Percentiles rank a stretch among this genome's conserved stretches.
Evolutionary conservation across 2,888 invertebrate species (phyloP).

Genomic region (Isotomurus palustris): DNA sequence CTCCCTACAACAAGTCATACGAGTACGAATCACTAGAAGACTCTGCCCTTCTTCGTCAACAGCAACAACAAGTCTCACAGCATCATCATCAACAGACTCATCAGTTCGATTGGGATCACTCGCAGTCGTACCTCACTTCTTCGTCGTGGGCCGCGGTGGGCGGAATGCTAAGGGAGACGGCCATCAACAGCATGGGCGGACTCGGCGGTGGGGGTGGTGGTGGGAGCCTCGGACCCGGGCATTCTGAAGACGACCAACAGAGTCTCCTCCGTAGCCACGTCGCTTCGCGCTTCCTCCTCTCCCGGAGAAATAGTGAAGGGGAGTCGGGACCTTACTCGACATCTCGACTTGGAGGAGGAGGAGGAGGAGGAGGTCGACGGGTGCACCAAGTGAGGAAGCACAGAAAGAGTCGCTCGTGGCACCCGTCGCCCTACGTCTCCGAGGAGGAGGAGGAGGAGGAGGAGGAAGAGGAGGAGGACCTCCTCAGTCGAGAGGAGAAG

Average conservation of each 20-base stretch:
- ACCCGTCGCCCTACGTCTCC: constrained; percentile 54
- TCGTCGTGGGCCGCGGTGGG: constrained; percentile 50
- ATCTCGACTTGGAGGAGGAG: constrained; percentile 24
- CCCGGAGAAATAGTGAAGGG: constrained; percentile 44
- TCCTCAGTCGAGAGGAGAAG: constrained; percentile 56
- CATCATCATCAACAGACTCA: constrained; percentile 17
- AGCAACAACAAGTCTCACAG: constrained; percentile 21
- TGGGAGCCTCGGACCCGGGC: no score
- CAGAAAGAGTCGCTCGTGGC: constrained; percentile 54
- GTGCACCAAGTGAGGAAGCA: constrained; percentile 47
- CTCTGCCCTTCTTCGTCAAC: constrained; percentile 41
- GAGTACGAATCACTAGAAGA: constrained; percentile 53
- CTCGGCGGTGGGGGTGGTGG: no score
- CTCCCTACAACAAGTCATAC: constrained; percentile 52
- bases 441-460: constrained; percentile 49
- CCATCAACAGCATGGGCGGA: constrained; percentile 49
- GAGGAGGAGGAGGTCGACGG: constrained; percentile 29
- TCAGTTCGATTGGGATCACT: constrained; percentile 49
- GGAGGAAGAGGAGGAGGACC: constrained; percentile 54
- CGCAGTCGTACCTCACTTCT: constrained; percentile 49
- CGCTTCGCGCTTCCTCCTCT: constrained; percentile 38
- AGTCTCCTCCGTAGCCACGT: constrained; percentile 33
- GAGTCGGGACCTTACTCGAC: constrained; percentile 37
- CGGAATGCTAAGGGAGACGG: constrained; percentile 50
- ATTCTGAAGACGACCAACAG: constrained; percentile 48